phyloP scores from a whole-genome alignment of 2,797 vertebrate genomes.

The Acestrorhynchus altus region DNA sequence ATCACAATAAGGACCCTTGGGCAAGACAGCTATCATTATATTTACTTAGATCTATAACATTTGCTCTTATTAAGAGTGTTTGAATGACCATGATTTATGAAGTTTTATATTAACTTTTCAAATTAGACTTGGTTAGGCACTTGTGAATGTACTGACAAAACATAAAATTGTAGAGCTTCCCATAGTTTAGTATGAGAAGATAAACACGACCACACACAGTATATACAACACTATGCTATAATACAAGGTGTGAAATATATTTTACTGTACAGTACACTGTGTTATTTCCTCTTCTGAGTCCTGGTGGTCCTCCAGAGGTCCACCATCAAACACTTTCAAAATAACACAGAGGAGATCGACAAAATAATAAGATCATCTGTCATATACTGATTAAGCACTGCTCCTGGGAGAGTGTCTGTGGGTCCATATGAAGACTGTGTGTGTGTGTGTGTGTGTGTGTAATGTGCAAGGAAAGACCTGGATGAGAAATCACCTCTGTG shows the following conservation, averaged over 20 bases:
- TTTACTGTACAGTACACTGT: not conserved
- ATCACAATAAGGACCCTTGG: too few species aligned
- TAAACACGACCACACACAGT: not conserved
- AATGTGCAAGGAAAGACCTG: conserved; percentile 36
- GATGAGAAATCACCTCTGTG: conserved; percentile 53
- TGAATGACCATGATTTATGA: too few species aligned
- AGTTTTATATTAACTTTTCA: too few species aligned
- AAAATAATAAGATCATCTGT: conserved; percentile 49
- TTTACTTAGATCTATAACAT: too few species aligned
- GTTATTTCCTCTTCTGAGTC: not conserved
- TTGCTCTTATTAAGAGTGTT: too few species aligned
- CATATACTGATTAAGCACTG: conserved; percentile 48
- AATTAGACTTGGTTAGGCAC: too few species aligned
- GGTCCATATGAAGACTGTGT: conserved; percentile 37
- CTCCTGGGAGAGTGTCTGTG: conserved; percentile 38
- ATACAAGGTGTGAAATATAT: not conserved
- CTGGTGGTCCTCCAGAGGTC: conserved; percentile 2
- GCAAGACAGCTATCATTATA: too few species aligned
- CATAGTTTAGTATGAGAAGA: not conserved
- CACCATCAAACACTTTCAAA: conserved; percentile 24
- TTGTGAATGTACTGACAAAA: too few species aligned
- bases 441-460: not conserved
- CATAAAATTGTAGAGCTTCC: too few species aligned
- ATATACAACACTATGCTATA: not conserved
- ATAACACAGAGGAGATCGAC: conserved; percentile 30